Evolutionary conservation across 64 coral and sea anemone species (phyloP).

Genomic region (Orbicella faveolata): DNA sequence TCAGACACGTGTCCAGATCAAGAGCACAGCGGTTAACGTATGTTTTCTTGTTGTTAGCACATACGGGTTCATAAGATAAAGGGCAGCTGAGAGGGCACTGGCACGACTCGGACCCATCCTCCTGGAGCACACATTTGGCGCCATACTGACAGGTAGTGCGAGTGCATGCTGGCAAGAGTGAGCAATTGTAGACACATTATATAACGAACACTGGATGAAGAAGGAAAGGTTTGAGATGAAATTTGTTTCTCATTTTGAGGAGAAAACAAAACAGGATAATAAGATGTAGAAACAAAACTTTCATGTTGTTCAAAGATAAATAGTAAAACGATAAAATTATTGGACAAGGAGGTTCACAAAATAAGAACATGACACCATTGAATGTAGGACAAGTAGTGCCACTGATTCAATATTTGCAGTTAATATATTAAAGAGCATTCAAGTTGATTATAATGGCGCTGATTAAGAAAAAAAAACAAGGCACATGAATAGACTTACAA

Average conservation of each 20-base stretch:
- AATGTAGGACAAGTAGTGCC: neutral
- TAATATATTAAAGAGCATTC: too few species aligned
- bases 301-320: too few species aligned
- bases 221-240: neutral
- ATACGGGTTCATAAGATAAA: constrained; percentile 63
- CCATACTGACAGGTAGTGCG: constrained; percentile 20
- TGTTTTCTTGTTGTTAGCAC: constrained; percentile 63
- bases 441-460: too few species aligned
- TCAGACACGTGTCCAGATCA: constrained; percentile 41
- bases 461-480: neutral
- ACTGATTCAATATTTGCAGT: too few species aligned
- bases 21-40: constrained; percentile 55
- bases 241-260: neutral
- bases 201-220: neutral
- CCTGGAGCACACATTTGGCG: constrained; percentile 55
- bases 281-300: too few species aligned
- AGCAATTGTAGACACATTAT: neutral
- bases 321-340: neutral
- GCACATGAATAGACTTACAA: neutral
- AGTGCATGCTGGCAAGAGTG: constrained; percentile 30
- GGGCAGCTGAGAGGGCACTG: constrained; percentile 50
- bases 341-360: neutral
- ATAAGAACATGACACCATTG: neutral
- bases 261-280: neutral
- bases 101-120: constrained; percentile 41